Base-by-base conservation (phyloP, 2,113 vertebrate species). In the Chauna torquata region DNA sequence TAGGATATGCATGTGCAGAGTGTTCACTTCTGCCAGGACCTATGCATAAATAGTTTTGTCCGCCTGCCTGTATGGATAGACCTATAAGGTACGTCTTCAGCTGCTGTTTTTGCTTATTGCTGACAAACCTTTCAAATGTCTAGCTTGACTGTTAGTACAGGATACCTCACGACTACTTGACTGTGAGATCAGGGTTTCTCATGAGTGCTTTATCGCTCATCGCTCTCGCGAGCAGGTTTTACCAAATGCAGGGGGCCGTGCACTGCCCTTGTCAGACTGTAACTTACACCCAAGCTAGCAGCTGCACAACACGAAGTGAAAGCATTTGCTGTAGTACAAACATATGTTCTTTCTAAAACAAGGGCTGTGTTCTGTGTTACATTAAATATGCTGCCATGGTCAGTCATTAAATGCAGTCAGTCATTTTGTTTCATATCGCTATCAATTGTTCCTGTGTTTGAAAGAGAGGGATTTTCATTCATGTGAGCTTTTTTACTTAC, bases 271-370 rank as follows among this genome's bases (percentile, higher is more conserved):
- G 4, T 18, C 42, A 7, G 19, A 12, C 16, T 22, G 54, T 32
- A 40, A 16, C 54, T 32, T 19, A 2, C 1, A 6, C 27, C 52
- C 2, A 25, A 25, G 50, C 50, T 52, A 52, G 38, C 50, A 36
- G 64, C 40, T 6, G n/a, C 7, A n/a, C 79, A 30, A 27, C 12
- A 3, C 34, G 79, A 34, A 11, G 19, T 11, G 30, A 27, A 16
- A 6, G 50, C 14, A 2, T 55, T 55, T 30, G 27, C 65, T 45
- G 28, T 6, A 22, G 30, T 5, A 24, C 65, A 40, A 23, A 5
- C 34, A 2, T 4, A 8, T 2, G 3, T 9, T 6, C 34, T 34
- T 22, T 34, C 8, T 12, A 10, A 40, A 12, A 16, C 13, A 40
- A 36, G 27, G 40, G 42, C 50, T 27, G 27, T 2, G 1, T 34